Base-by-base conservation (phyloP, 2,797 vertebrate genomes). In the Chromis chromis region DNA sequence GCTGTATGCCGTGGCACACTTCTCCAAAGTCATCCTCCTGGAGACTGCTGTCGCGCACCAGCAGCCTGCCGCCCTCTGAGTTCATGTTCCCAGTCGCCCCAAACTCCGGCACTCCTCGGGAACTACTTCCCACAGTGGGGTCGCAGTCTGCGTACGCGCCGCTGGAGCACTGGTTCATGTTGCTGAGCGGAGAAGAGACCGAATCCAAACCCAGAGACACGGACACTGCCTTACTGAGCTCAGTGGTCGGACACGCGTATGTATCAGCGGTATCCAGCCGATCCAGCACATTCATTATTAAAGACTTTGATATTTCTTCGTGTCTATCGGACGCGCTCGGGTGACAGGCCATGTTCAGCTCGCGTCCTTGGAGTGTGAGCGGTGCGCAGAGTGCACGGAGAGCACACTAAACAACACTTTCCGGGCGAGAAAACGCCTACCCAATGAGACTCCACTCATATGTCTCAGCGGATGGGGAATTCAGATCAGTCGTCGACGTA, bases 181-280 rank as follows among this genome's bases (percentile, higher is more conserved):
- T 48, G 46, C 5, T 65, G 63, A 76, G 70, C 25, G 85, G 89
- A 17, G 86, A 85, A 2, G 77, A 76, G 72, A 76, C 57, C 0
- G 84, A 59, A 4, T 92, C 91, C 78, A 93, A 65, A 9, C 91
- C 90, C 69, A 94, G 22, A 27, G 92, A 94, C 63, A 90, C 91
- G 0, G 91, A 94, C 75, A 93, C 89, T 2, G 92, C 93, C 58
- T 77, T 65, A 4, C 91, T 87, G 60, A 94, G 91, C 67, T 88
- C 90, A 0, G 85, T 48, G 1, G 59, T 82, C 1, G 86, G 82
- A 31, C 73, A 88, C 25, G 65, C 70, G 12, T 80, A 78, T 1
- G 77, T 48, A 57, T 86, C 85, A 17, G 50, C 46, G 0, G 25
- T 12, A 4, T 81, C 79, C 66, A 25, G 14, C 5, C 60, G 74